Evolutionary conservation across 1,140 invertebrate species (phyloP).

Genomic region (Elysia chlorotica): DNA sequence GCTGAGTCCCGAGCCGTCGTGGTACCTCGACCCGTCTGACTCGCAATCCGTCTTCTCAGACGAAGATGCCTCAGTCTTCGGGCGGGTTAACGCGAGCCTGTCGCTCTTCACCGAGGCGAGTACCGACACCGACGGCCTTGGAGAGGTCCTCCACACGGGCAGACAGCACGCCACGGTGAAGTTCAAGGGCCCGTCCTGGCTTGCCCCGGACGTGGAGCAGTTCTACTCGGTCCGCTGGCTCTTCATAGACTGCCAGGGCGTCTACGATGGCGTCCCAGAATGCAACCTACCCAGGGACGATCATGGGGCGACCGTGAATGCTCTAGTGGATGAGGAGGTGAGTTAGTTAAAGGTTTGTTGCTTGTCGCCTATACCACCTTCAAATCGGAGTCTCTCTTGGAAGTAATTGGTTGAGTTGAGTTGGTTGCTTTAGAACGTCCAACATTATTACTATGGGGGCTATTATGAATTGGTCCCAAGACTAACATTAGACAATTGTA

Average conservation of each 20-base stretch:
- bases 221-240: constrained; percentile 4
- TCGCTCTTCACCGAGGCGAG: not conserved
- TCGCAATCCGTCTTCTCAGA: too few species aligned
- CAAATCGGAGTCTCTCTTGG: not conserved
- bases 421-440: not conserved
- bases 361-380: too few species aligned
- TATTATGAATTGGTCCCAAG: not conserved
- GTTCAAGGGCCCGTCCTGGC: not conserved
- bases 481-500: not conserved
- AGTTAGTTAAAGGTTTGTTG: not conserved
- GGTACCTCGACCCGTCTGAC: not conserved
- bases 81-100: not conserved
- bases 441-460: not conserved
- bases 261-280: constrained; percentile 4
- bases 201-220: not conserved
- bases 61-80: too few species aligned
- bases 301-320: not conserved
- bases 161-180: not conserved
- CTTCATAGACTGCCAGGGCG: not conserved
- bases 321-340: not conserved
- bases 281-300: not conserved
- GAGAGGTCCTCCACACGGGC: too few species aligned
- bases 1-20: not conserved
- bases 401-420: not conserved
- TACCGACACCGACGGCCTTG: not conserved